Base-by-base conservation (phyloP, 2,888 invertebrate species). In the Amiota communis region DNA sequence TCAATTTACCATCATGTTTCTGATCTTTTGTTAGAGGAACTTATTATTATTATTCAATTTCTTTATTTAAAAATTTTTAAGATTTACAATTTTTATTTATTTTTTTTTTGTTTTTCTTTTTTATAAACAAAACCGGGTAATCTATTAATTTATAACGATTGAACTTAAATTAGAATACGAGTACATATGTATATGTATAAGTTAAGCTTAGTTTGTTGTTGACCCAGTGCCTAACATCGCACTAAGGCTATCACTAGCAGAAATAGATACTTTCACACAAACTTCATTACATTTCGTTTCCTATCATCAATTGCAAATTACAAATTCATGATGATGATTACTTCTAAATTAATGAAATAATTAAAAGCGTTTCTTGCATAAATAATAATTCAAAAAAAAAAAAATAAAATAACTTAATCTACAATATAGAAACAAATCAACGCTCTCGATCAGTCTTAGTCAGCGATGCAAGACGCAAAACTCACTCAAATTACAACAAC, bases 201-300 rank as follows among this genome's bases (percentile, higher is more conserved):
- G 36, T 68, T 68, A 68, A 68, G 67, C 67, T 68, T 68, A 68
- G 67, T 68, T 20, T 12, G 17, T 48, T 48, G 15, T 17, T 48
- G 48, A 17, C 4, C 17, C 17, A 65, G 17, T 17, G 65, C 20
- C 63, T 11, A 68, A 51, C n/a, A 23, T 6, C 23, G 23, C 11
- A 71, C 74, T 85, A 78, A 81, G 82, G 81, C 81, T 83, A 83
- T 83, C 83, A 83, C 83, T 85, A 83, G 83, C 83, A 83, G 76
- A 76, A 79, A 76, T 71, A 79, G 48, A 17, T 59, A 17, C 15
- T 17, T 59, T 59, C 20, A 20, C 11, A 36, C 8, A 17, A 17
- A 59, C 20, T 59, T 17, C 17, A 36, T 36, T 36, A 36, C 36
- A 36, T 36, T 36, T 36, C 36, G 36, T 36, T 36, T 36, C 6